Base-by-base conservation (phyloP, 1,140 invertebrate species). In the Harpegnathos saltator region DNA sequence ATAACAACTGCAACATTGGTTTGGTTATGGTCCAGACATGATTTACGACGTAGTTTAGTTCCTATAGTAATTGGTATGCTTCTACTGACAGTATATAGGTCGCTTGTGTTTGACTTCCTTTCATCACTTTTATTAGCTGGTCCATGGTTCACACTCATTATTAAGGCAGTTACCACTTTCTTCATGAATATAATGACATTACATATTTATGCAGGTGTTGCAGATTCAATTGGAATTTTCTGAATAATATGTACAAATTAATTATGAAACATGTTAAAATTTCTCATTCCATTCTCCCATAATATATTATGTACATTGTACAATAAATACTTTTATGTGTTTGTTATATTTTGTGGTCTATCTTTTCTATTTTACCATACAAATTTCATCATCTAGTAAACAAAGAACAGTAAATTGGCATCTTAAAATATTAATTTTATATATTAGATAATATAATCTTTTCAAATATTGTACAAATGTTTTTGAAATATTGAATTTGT, bases 11-110 rank as follows among this genome's bases (percentile, higher is more conserved):
- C 98, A 62, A 97, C 98, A 59, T 95, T 99, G 63, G 97, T 99
- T 17, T 99, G 98, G 98, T 93, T 99, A 22, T 98, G 97, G 96
- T 97, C 97, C 2, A 95, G 98, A 71, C 97, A 97, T 91, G 98
- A 99, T 94, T 95, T 99, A 33, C 96, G 96, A 77, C 95, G 95
- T 87, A 95, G 96, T 77, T 94, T 97, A 17, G 95, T 97, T 73
- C 97, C 97, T 2, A 86, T 98, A 61, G 97, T 98, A 2, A 95
- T 96, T 15, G 90, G 96, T 22, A 94, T 98, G 86, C 93, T 99
- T 17, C 91, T 97, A 2, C 93, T 98, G 5, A 96, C 96, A 62
- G 95, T 97, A 17, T 98, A 98, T 90, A 97, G 97, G 91, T 95
- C 96, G n/a, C 93, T 98, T 1, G 95, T 98, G 87, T 93, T 98